Evolutionary conservation across 2,797 vertebrate species (phyloP), one percentile per base, ranked within the genome.

Genomic region (Taenioides sp.): DNA sequence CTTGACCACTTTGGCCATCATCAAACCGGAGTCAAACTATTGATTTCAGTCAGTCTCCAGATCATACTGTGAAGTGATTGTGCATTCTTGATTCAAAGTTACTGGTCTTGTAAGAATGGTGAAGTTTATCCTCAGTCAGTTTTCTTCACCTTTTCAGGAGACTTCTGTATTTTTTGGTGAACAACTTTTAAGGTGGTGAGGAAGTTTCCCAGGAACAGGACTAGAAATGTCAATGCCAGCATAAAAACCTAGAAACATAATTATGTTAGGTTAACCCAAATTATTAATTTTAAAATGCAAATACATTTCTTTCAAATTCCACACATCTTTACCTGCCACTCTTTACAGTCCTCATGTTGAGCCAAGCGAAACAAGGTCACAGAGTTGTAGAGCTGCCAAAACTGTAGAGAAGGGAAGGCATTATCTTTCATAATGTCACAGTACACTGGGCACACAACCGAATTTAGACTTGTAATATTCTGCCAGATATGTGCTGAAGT

Each of bases 311-410:
- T 52, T 52, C 1, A 52, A 52, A 20, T 52, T 1, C 2, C 20
- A 9, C 50, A 7, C 17, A 7, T 52, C 7, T 55, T 22, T 89
- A 98, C 98, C 95, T 99, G 98, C 98, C 98, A 99, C 86, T 99
- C 98, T 88, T 95, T 97, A 90, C 98, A 99, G 74, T 96, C 95
- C 50, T 96, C 91, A 1, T 92, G 96, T 80, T 93, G 89, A 1
- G 96, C 96, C 89, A 99, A 89, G 71, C 93, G 94, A 52, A 99
- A 98, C 75, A 99, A 91, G 0, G 95, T 97, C 91, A 98, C 57
- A 0, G 97, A 95, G 47, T 99, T 99, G 88, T 98, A 98, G 6
- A 99, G 93, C 93, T 99, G 98, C 98, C 98, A 99, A 87, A 99
- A 99, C 98, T 99, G 84, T 66, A 31, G 27, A 78, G 18, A 71